Evolutionary conservation across 1,140 invertebrate genomes (phyloP).

Genomic region (Drosophila micromelanica): DNA sequence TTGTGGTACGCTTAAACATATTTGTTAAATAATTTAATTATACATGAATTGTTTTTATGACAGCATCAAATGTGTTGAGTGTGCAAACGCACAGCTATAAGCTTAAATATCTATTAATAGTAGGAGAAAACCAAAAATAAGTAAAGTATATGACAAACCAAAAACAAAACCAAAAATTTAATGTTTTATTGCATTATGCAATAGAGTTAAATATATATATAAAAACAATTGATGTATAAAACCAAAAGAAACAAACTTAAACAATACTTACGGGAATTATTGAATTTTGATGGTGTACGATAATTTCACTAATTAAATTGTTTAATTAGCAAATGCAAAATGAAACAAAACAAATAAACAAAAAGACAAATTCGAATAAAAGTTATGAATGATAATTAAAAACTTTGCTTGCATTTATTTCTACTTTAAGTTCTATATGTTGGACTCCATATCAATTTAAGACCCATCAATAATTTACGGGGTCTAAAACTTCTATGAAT

Average conservation of each 20-base stretch:
- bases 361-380: slow-evolving; percentile 77
- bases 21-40: slow-evolving; percentile 72
- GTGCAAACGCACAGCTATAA: slow-evolving; percentile 60
- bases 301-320: slow-evolving; percentile 73
- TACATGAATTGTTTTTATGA: slow-evolving; percentile 57
- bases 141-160: background rate
- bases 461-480: background rate
- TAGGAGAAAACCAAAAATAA: background rate
- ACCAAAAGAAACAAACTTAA: slow-evolving; percentile 30
- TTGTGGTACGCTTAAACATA: slow-evolving; percentile 68
- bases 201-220: slow-evolving; percentile 27
- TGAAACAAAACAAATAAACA: slow-evolving; percentile 51
- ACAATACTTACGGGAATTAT: slow-evolving; percentile 44
- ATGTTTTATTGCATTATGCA: slow-evolving; percentile 66
- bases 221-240: slow-evolving; percentile 52
- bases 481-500: background rate
- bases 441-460: background rate
- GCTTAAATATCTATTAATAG: slow-evolving; percentile 45
- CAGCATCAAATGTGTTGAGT: slow-evolving; percentile 60
- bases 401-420: background rate
- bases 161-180: slow-evolving; percentile 28
- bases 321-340: slow-evolving; percentile 63
- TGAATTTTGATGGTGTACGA: slow-evolving; percentile 63
- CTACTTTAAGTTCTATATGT: background rate
- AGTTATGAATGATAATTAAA: slow-evolving; percentile 51